Conservation (phyloP, 2,113 vertebrate species). For the Coturnix japonica region DNA sequence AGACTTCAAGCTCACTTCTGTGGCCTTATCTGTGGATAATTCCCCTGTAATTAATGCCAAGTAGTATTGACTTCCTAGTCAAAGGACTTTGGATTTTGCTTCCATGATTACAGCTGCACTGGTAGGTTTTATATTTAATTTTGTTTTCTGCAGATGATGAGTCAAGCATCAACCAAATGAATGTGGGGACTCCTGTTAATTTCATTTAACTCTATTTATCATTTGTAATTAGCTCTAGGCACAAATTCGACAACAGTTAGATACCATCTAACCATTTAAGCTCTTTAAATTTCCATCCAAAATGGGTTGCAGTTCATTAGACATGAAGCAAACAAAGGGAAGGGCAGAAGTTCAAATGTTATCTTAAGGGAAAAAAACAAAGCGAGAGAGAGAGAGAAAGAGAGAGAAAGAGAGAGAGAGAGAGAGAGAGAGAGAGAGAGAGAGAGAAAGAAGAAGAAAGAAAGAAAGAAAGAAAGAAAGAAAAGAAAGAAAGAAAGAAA, state of each 20-base stretch:
- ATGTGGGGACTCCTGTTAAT: conserved; percentile 29
- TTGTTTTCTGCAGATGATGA: not conserved
- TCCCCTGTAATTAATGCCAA: not conserved
- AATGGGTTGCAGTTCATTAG: not conserved
- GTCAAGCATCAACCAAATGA: not conserved
- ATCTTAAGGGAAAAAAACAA: not conserved
- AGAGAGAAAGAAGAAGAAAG: no score
- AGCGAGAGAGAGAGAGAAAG: no score
- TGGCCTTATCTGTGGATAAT: not conserved
- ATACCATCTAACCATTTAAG: not conserved
- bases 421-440: no score
- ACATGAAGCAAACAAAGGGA: not conserved
- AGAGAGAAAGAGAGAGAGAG: no score
- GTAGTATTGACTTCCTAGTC: not conserved
- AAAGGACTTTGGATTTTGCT: not conserved
- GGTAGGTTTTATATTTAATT: conserved; percentile 2
- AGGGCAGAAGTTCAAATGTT: not conserved
- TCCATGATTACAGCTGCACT: not conserved
- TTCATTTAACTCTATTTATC: conserved; percentile 29
- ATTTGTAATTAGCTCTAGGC: conserved; percentile 18
- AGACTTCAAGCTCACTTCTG: not conserved
- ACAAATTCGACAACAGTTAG: conserved; percentile 1
- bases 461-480: no score
- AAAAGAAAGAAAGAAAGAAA: no score
- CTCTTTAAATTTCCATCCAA: not conserved